These are phyloP conservation scores for Pipra filicauda DNA, from an alignment of 2,113 vertebrate genomes.

Conservation along the genomic window DNA sequence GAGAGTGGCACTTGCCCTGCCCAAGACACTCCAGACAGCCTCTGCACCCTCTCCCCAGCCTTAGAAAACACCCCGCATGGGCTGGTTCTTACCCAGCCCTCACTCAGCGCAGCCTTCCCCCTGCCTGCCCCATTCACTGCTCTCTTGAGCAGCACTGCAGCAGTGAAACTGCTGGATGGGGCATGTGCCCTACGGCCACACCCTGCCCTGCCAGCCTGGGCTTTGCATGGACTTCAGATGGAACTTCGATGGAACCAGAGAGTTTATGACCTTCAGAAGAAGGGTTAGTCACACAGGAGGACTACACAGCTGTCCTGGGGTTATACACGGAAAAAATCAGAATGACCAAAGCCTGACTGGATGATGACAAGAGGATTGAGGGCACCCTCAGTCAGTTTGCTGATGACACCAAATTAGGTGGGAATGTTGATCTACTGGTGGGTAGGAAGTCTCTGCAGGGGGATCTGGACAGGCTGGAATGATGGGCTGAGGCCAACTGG, in stretches of 20 bases:
- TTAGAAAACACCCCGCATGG: neutral
- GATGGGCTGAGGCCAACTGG: neutral
- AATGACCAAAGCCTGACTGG: neutral
- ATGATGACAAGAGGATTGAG: neutral
- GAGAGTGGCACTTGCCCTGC: neutral
- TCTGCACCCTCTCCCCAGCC: neutral
- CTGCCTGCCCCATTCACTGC: neutral
- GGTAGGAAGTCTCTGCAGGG: neutral
- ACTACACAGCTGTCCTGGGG: accelerated
- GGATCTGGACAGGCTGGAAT: neutral
- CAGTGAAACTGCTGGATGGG: accelerated
- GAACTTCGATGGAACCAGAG: neutral
- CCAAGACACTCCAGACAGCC: neutral
- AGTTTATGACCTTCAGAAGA: neutral
- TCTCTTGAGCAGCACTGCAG: neutral
- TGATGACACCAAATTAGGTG: neutral
- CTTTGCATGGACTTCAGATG: neutral
- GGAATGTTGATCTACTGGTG: neutral
- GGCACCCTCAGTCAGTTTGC: neutral
- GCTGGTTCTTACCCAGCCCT: neutral
- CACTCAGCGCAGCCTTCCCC: neutral
- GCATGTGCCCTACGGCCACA: accelerated
- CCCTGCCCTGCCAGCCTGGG: neutral
- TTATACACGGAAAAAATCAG: neutral
- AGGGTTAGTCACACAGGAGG: accelerated